Percentiles rank a stretch among this genome's conserved stretches.
These are phyloP conservation scores for Caenorhabditis sulstoni DNA, from an alignment of 2,888 invertebrate species.

Conservation along the genomic window DNA sequence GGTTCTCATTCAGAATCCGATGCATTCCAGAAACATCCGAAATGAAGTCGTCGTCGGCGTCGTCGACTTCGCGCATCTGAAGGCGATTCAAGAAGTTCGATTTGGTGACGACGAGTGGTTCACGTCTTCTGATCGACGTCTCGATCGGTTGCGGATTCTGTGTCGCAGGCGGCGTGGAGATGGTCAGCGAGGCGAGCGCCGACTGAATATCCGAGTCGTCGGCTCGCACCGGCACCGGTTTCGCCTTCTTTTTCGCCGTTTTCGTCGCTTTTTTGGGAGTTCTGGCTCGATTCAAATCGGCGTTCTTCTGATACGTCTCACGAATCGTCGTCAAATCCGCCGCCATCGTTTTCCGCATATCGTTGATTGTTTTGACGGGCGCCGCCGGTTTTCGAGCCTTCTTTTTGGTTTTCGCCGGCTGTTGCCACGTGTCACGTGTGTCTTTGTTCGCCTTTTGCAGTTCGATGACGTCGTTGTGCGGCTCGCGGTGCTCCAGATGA, in stretches of 20 bases:
- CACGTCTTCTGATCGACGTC: slow-evolving; percentile 1
- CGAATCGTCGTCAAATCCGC: slow-evolving; percentile 31
- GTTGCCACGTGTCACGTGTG: slow-evolving; percentile 18
- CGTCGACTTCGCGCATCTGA: slow-evolving; percentile 17
- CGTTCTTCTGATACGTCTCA: slow-evolving; percentile 21
- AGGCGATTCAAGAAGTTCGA: slow-evolving; percentile 42
- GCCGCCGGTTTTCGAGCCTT: too few relatives aligned
- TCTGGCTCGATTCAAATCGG: slow-evolving; percentile 11
- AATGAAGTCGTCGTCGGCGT: slow-evolving; percentile 46
- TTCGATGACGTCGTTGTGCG: not conserved
- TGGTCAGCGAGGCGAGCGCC: slow-evolving; percentile 47
- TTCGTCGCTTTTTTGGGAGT: slow-evolving; percentile 13
- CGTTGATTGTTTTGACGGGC: not conserved
- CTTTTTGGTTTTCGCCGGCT: not conserved
- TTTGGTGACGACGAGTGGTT: slow-evolving; percentile 32
- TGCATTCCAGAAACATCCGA: slow-evolving; percentile 52
- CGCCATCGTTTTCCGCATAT: slow-evolving; percentile 15
- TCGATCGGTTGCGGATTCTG: too few relatives aligned
- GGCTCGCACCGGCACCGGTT: slow-evolving; percentile 19
- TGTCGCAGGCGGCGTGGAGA: slow-evolving; percentile 13
- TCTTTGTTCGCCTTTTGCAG: slow-evolving; percentile 20
- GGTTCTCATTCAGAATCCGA: not conserved
- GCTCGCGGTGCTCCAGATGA: slow-evolving; percentile 30
- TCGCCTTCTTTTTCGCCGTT: slow-evolving; percentile 1
- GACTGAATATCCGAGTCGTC: slow-evolving; percentile 57